Conservation (phyloP, 2,888 invertebrate species). For the Terebella lapidaria region DNA sequence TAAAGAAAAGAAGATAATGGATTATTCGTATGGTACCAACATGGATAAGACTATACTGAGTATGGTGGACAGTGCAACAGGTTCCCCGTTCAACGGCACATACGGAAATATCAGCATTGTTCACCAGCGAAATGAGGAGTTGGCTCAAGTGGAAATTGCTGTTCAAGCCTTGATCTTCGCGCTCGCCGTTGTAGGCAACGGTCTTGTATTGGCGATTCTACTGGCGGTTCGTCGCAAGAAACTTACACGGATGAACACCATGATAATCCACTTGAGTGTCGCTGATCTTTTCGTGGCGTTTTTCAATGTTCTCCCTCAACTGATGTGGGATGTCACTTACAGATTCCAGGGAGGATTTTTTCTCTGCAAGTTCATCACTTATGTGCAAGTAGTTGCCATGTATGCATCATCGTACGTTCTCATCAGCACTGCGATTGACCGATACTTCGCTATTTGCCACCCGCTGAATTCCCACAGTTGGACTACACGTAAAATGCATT, state of each 20-base stretch:
- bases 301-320: constrained; percentile 63
- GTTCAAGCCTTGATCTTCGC: constrained; percentile 61
- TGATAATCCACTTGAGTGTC: constrained; percentile 67
- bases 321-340: constrained; percentile 41
- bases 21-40: no score
- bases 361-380: constrained; percentile 59
- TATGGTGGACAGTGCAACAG: no score
- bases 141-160: constrained; percentile 62
- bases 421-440: constrained; percentile 51
- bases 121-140: constrained; percentile 56
- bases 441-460: constrained; percentile 55
- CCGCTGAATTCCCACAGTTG: constrained; percentile 62
- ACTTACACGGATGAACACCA: constrained; percentile 65
- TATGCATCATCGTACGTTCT: constrained; percentile 47
- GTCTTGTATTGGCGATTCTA: constrained; percentile 58
- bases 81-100: no score
- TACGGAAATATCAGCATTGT: no score
- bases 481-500: constrained; percentile 40
- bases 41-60: no score
- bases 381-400: constrained; percentile 53
- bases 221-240: constrained; percentile 58
- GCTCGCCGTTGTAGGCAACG: constrained; percentile 63
- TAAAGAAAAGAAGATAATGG: no score
- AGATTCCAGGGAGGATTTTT: constrained; percentile 54
- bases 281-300: constrained; percentile 68